phyloP scores from a whole-genome alignment of 1,140 invertebrate genomes.

The Drosophila guanche region DNA sequence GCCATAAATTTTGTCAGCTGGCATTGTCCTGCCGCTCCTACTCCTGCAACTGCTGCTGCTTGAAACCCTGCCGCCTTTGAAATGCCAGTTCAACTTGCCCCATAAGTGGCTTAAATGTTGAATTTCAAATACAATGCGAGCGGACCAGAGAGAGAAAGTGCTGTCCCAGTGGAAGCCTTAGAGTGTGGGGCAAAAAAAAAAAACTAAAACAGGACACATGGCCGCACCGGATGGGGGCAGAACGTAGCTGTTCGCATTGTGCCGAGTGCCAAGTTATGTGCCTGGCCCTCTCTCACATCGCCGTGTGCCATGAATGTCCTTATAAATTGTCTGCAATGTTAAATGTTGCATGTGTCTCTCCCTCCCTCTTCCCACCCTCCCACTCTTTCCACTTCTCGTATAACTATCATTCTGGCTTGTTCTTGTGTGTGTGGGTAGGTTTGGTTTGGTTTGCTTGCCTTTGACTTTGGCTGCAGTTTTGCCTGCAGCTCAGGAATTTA shows the following conservation, averaged over 20 bases:
- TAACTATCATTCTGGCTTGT: too few species aligned
- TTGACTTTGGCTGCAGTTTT: constrained; percentile 61
- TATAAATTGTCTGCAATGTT: constrained; percentile 81
- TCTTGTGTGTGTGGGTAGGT: too few species aligned
- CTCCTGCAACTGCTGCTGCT: constrained; percentile 24
- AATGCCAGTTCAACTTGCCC: constrained; percentile 77
- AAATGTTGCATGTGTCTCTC: constrained; percentile 73
- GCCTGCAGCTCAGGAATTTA: constrained; percentile 76
- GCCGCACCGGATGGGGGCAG: constrained; percentile 44
- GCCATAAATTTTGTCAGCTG: constrained; percentile 69
- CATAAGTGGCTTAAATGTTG: constrained; percentile 80
- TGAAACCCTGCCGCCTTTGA: constrained; percentile 66
- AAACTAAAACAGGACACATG: constrained; percentile 48
- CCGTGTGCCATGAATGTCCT: constrained; percentile 78
- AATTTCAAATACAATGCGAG: constrained; percentile 76
- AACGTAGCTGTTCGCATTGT: constrained; percentile 59
- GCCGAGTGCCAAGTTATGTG: constrained; percentile 68
- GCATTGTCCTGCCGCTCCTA: constrained; percentile 68
- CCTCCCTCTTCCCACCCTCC: constrained; percentile 19
- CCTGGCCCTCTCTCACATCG: constrained; percentile 50
- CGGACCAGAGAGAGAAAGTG: constrained; percentile 8
- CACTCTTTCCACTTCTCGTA: constrained; percentile 15
- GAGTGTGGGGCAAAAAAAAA: constrained; percentile 24
- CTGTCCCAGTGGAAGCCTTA: too few species aligned
- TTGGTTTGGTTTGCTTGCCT: constrained; percentile 50